Base-by-base conservation (phyloP, 2,113 vertebrate species). In the Triplophysa rosa region DNA sequence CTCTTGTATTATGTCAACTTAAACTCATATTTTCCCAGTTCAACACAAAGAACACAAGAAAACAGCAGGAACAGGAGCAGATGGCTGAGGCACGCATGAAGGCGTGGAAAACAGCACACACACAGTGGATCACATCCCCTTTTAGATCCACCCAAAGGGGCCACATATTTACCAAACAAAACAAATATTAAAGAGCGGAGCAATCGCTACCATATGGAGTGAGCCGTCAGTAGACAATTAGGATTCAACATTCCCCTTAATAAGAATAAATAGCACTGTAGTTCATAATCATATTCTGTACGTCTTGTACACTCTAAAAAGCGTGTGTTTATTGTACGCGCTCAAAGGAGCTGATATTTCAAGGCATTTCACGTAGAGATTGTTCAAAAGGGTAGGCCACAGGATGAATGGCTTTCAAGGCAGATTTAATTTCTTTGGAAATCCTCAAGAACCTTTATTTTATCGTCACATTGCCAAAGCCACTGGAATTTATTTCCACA, bases 111-210 rank as follows among this genome's bases (percentile, higher is more conserved):
- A 54, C 66, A 45, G 42, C 24, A 72, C 52, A 77, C 52, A 40
- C 37, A 68, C 78, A 42, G 54, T 72, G n/a, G 70, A 72, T 42
- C 59, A 71, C 61, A 24, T 67, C 52, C 29, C 16, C 16, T 67
- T 21, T 77, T 33, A 19, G 19, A 54, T 80, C 72, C 40, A 17
- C 67, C 72, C 70, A 76, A 68, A 79, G 54, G 59, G 65, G 7
- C 23, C n/a, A 26, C 40, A 65, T 40, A 19, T 70, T 73, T 77
- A 37, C 82, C 58, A 77, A 77, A 73, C 70, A 58, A 79, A 76
- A 67, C 52, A 83, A 65, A 71, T 80, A 69, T 61, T 58, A 29
- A 80, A 64, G 67, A 83, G 33, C n/a, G 26, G 3, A 8, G 64
- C 58, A 2, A 37, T 66, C 42, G 26, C 52, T 49, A 71, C 8